These are phyloP conservation scores for Paralinhomoeus sp. DNA, from an alignment of 2,888 invertebrate genomes.

Conservation along the genomic window DNA sequence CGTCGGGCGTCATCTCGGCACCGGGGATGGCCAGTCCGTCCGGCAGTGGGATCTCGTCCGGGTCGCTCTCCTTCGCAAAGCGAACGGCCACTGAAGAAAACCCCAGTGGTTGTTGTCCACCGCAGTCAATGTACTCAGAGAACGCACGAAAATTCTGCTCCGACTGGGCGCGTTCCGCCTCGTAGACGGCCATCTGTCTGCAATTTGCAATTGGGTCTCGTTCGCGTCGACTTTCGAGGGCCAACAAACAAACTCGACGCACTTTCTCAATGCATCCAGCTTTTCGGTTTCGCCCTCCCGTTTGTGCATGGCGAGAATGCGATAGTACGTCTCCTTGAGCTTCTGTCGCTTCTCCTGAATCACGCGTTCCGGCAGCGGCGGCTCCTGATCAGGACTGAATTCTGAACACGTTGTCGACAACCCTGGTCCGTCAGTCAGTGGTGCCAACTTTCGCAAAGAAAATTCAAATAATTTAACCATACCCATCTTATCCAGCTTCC, in stretches of 20 bases:
- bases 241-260: not conserved
- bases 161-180: conserved; percentile 9
- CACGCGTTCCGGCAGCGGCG: conserved; percentile 9
- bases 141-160: conserved; percentile 11
- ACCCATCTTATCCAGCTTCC: conserved; percentile 97
- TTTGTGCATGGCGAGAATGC: conserved; percentile 10
- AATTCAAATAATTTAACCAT: conserved; percentile 14
- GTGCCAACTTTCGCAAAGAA: not conserved
- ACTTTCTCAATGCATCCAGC: conserved; percentile 3
- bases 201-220: not conserved
- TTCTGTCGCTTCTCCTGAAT: conserved; percentile 11
- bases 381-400: conserved; percentile 6
- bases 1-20: conserved; percentile 1
- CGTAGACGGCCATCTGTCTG: conserved; percentile 10
- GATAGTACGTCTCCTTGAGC: conserved; percentile 8
- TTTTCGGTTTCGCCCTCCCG: conserved; percentile 7
- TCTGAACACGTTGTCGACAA: conserved; percentile 9
- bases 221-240: too few species aligned
- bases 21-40: conserved; percentile 4
- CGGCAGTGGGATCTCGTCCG: conserved; percentile 14
- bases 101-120: not conserved
- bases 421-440: too few species aligned
- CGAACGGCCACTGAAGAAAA: conserved; percentile 9
- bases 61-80: conserved; percentile 11
- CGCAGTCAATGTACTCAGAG: too few species aligned